These are phyloP conservation scores for Oxyura jamaicensis DNA, from an alignment of 2,113 vertebrate species.

Conservation along the genomic window DNA sequence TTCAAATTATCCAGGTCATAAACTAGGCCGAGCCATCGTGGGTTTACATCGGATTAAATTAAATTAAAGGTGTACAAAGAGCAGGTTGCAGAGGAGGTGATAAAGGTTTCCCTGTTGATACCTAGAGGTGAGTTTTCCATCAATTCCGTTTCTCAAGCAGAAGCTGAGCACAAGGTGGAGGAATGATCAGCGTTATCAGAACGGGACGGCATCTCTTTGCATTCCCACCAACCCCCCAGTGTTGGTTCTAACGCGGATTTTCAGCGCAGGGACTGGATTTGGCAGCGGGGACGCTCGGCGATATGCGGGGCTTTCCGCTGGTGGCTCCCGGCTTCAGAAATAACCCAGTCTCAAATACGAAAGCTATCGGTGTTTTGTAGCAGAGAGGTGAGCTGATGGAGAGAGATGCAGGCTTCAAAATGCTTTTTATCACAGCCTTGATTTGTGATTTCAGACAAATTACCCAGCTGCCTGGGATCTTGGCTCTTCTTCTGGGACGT, in stretches of 20 bases:
- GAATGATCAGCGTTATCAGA: neutral
- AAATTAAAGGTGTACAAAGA: neutral
- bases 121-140: fast-evolving
- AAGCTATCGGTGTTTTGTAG: fast-evolving
- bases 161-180: neutral
- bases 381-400: neutral
- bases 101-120: neutral
- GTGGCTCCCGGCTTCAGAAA: neutral
- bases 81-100: neutral
- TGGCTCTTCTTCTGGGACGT: neutral
- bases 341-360: fast-evolving
- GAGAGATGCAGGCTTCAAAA: neutral
- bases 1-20: neutral
- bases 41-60: neutral
- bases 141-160: neutral
- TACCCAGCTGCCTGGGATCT: neutral
- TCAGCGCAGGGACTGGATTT: neutral
- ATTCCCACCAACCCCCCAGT: neutral
- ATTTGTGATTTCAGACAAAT: neutral
- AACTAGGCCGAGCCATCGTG: neutral
- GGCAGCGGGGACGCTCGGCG: no score
- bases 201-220: neutral
- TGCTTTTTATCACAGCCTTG: fast-evolving
- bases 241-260: neutral
- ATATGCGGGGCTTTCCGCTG: neutral